These are phyloP conservation scores for Trididemnum nubilum DNA, from an alignment of 23 tunicate genomes.

Conservation along the genomic window DNA sequence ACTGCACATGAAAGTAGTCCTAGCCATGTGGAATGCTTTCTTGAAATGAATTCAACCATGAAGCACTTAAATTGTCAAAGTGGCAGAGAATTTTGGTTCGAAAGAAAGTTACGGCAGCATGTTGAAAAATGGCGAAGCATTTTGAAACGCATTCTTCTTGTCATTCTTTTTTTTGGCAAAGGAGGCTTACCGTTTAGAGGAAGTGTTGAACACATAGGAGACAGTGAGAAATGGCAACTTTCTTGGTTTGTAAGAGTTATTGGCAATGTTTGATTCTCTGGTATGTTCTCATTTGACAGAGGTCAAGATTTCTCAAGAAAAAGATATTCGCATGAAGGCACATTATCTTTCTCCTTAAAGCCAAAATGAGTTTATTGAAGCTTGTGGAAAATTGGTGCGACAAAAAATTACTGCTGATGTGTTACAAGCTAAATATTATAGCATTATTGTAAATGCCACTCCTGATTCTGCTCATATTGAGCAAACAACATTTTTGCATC, in stretches of 20 bases:
- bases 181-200: conserved; percentile 6
- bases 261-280: not conserved
- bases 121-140: not conserved
- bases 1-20: conserved; percentile 3
- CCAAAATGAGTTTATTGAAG: conserved; percentile 19
- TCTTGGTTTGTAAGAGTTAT: conserved; percentile 2
- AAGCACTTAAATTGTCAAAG: not conserved
- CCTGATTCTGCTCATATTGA: conserved; percentile 24
- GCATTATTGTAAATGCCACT: conserved; percentile 19
- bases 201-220: conserved; percentile 2
- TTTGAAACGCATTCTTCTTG: not conserved
- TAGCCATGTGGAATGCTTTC: not conserved
- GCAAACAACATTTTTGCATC: not conserved
- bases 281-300: not conserved
- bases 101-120: not conserved
- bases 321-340: not conserved
- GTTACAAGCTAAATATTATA: not conserved
- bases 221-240: conserved; percentile 10
- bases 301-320: not conserved
- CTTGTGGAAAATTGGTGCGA: not conserved
- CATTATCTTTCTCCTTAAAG: conserved; percentile 3
- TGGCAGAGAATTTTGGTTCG: not conserved
- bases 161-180: not conserved
- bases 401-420: not conserved
- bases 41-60: not conserved